A percentile compares a stretch with the other conserved stretches of the same genome.
phyloP scores from a whole-genome alignment of 2,888 invertebrate species.

The Drosophila peninsularis region DNA sequence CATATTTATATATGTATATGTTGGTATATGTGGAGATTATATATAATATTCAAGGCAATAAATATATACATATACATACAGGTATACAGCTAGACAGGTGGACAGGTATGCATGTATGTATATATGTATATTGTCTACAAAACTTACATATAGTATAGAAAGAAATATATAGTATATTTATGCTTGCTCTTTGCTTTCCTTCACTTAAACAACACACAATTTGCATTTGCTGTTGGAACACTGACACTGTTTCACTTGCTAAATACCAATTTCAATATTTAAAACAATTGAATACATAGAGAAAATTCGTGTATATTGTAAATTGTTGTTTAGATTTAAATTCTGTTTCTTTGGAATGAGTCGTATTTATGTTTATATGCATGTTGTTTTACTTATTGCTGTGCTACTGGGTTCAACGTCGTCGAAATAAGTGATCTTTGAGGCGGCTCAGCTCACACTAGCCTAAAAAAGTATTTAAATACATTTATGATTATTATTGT shows the following conservation, averaged over 20 bases:
- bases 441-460: slow-evolving; percentile 60
- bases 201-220: slow-evolving; percentile 49
- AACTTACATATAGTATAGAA: slow-evolving; percentile 40
- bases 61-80: slow-evolving; percentile 33
- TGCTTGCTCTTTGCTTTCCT: slow-evolving; percentile 35
- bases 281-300: slow-evolving; percentile 4
- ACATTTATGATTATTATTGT: slow-evolving; percentile 15
- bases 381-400: slow-evolving; percentile 39
- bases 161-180: slow-evolving; percentile 39
- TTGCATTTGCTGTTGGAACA: slow-evolving; percentile 27
- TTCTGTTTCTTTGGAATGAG: slow-evolving; percentile 84
- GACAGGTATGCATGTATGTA: slow-evolving; percentile 23
- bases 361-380: slow-evolving; percentile 72
- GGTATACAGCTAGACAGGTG: background rate
- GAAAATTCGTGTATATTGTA: slow-evolving; percentile 9
- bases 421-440: slow-evolving; percentile 79
- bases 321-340: slow-evolving; percentile 65
- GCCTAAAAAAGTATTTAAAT: slow-evolving; percentile 14
- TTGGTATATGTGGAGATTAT: slow-evolving; percentile 34
- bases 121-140: slow-evolving; percentile 52
- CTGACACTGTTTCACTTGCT: slow-evolving; percentile 47
- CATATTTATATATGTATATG: slow-evolving; percentile 31
- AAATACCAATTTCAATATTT: slow-evolving; percentile 42
- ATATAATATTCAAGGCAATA: slow-evolving; percentile 46
- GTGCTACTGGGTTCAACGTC: slow-evolving; percentile 28